A percentile compares a stretch with the other conserved stretches of the same genome.
Evolutionary conservation across 1,140 invertebrate species (phyloP).

Genomic region (Plutomurus gul): DNA sequence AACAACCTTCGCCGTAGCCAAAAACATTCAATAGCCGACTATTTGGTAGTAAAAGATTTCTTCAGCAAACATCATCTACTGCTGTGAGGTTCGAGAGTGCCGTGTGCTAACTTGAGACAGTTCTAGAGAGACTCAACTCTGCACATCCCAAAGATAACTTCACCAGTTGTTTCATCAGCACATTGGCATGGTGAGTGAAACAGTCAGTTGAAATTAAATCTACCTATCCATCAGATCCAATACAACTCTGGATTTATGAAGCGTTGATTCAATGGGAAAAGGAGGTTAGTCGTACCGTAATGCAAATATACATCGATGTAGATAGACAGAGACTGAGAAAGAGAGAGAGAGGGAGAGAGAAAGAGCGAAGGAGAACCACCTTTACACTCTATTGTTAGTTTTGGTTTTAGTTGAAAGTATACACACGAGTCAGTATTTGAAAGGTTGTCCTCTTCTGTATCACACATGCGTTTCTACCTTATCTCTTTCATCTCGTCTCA

Average conservation of each 20-base stretch:
- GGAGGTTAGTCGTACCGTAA: slow-evolving; percentile 6
- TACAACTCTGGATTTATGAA: slow-evolving; percentile 14
- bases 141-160: no score
- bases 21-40: no score
- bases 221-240: slow-evolving; percentile 11
- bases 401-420: not conserved
- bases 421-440: not conserved
- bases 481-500: slow-evolving; percentile 18
- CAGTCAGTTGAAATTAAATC: not conserved
- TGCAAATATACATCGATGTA: slow-evolving; percentile 4
- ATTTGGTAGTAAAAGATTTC: no score
- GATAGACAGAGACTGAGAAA: not conserved
- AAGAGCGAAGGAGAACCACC: not conserved
- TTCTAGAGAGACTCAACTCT: no score
- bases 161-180: no score
- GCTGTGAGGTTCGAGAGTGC: no score
- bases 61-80: no score
- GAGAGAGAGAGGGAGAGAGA: not conserved
- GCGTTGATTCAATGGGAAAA: slow-evolving; percentile 24
- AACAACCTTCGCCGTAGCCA: no score
- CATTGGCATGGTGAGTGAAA: no score
- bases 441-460: slow-evolving; percentile 24
- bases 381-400: slow-evolving; percentile 22
- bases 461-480: slow-evolving; percentile 16
- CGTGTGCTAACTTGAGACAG: no score